Evolutionary conservation across 2,113 vertebrate genomes (phyloP).

Genomic region (Tragelaphus scriptus): DNA sequence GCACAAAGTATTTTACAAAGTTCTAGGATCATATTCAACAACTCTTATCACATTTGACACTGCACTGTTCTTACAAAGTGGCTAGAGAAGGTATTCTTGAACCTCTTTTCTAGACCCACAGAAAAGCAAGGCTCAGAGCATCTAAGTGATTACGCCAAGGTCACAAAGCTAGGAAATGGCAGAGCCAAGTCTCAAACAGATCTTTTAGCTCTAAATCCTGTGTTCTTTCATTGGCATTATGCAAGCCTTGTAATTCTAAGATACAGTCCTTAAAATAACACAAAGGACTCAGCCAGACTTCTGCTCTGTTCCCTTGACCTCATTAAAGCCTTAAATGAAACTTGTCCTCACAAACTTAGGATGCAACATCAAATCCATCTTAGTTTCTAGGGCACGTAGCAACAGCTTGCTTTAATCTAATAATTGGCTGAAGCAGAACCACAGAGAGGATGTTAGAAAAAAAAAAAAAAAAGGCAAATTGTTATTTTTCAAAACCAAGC

Average conservation of each 20-base stretch:
- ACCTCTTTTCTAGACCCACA: neutral
- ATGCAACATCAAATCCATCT: constrained; percentile 17
- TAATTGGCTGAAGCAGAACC: constrained; percentile 38
- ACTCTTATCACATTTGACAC: neutral
- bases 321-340: constrained; percentile 50
- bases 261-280: constrained; percentile 34
- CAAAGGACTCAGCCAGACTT: constrained; percentile 7
- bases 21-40: neutral
- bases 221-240: neutral
- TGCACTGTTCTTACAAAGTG: neutral
- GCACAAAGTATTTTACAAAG: neutral
- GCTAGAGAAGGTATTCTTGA: neutral
- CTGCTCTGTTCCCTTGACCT: constrained; percentile 47
- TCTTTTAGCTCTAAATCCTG: neutral
- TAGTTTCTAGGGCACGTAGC: constrained; percentile 30
- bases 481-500: constrained; percentile 57
- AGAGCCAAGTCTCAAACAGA: neutral
- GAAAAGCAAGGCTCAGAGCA: neutral
- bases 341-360: constrained; percentile 53
- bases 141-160: neutral
- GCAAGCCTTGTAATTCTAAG: constrained; percentile 28
- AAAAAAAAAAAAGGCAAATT: constrained; percentile 56
- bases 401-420: constrained; percentile 62
- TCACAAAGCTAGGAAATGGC: neutral
- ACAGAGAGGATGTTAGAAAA: constrained; percentile 23